A percentile compares a stretch with the other conserved stretches of the same genome.
Conservation (phyloP, 1,140 invertebrate species). For the Drosophila kanapiae region DNA sequence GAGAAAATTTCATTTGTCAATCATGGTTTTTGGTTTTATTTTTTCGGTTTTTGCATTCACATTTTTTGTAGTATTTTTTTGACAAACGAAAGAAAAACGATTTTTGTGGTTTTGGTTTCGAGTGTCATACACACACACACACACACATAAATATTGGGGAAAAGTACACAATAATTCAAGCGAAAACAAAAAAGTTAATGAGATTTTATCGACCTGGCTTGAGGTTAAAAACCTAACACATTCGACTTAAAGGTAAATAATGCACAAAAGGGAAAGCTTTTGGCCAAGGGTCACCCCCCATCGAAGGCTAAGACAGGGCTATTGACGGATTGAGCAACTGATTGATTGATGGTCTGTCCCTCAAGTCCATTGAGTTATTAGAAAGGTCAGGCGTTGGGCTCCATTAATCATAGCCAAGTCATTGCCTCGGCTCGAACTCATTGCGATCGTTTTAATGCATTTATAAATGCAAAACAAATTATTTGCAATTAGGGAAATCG, state of each 20-base stretch:
- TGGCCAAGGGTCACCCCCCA: conserved; percentile 34
- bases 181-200: conserved; percentile 69
- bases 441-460: conserved; percentile 5
- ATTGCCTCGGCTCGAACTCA: not conserved
- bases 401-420: not conserved
- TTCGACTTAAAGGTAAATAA: conserved; percentile 35
- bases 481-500: not conserved
- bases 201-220: conserved; percentile 46
- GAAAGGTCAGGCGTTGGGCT: conserved; percentile 31
- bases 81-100: conserved; percentile 52
- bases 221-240: conserved; percentile 23
- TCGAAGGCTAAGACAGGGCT: conserved; percentile 30
- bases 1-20: conserved; percentile 59
- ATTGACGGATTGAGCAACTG: conserved; percentile 35
- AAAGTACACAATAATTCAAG: conserved; percentile 54
- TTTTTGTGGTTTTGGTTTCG: conserved; percentile 60
- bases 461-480: conserved; percentile 21
- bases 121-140: conserved; percentile 42
- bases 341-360: conserved; percentile 34
- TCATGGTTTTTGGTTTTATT: conserved; percentile 41
- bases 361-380: conserved; percentile 28
- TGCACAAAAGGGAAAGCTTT: conserved; percentile 54
- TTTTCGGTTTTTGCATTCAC: conserved; percentile 54
- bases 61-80: conserved; percentile 27
- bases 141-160: conserved; percentile 41